Percentiles rank a stretch among this genome's conserved stretches.
Conservation (phyloP, 2,888 invertebrate genomes). For the Dichetophora obliterata region DNA sequence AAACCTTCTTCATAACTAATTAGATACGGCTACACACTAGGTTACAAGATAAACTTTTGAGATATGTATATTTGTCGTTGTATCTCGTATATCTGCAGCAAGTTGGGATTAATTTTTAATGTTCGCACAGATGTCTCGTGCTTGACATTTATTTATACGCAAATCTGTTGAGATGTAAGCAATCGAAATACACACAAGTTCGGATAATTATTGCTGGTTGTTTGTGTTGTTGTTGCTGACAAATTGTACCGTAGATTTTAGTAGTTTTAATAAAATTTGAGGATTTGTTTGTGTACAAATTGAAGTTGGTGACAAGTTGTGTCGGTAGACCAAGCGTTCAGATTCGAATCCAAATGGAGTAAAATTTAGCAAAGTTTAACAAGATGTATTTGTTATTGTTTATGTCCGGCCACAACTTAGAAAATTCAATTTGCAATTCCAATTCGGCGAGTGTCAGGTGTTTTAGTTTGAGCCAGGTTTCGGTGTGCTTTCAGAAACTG, state of each 20-base stretch:
- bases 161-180: slow-evolving; percentile 14
- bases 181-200: slow-evolving; percentile 17
- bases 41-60: background rate
- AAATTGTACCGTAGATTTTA: background rate
- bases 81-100: slow-evolving; percentile 10
- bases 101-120: slow-evolving; percentile 32
- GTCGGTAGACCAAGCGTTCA: background rate
- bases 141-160: slow-evolving; percentile 13
- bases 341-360: slow-evolving; percentile 15
- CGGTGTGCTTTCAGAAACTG: too few species aligned
- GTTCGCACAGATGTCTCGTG: slow-evolving; percentile 23
- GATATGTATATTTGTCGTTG: background rate
- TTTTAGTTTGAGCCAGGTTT: too few species aligned
- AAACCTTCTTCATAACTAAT: background rate
- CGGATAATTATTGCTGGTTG: background rate
- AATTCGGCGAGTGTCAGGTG: too few species aligned
- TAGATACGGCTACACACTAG: background rate
- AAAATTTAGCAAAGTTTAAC: slow-evolving; percentile 7
- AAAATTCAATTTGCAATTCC: slow-evolving; percentile 38
- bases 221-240: slow-evolving; percentile 3
- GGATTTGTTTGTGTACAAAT: background rate
- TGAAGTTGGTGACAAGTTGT: slow-evolving; percentile 20
- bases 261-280: slow-evolving; percentile 31
- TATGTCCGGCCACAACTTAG: slow-evolving; percentile 40
- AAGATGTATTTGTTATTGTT: background rate